Base-by-base conservation (phyloP, 2,113 vertebrate species). In the Chunga burmeisteri region DNA sequence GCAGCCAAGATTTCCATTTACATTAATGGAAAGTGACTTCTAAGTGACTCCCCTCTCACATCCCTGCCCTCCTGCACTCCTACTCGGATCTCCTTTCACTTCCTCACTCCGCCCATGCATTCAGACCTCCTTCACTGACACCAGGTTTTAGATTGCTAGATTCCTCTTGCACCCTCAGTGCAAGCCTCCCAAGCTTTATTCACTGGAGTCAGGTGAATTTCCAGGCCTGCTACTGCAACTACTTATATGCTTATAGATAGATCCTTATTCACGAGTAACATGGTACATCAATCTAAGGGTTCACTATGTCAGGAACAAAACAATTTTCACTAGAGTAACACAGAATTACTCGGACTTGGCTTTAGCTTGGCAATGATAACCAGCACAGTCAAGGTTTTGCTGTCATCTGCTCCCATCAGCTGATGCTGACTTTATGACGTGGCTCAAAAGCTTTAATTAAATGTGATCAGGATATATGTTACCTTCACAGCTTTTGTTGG, bases 171-270 rank as follows among this genome's bases (percentile, higher is more conserved):
- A 29, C 32, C 9, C 40, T 68, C 47, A 58, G 22, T 4, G 0
- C 6, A 49, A 58, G 21, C 10, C 32, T 79, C 50, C 52, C 36
- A 4, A 2, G 42, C 8, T 90, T 75, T 44, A 80, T 11, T 88
- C 26, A 29, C 11, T 7, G 30, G 12, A 32, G 14, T 5, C 40
- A 92, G 27, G 27, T 22, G 26, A 50, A 47, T 30, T 49, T 78
- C 9, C 40, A 83, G 16, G n/a, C 49, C 44, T 56, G 26, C 49
- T 65, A 49, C 62, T 47, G 21, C 50, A 91, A 16, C 13, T 50
- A 1, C 47, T 47, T 22, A 30, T 0, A 0, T 50, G 20, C 16
- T 40, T 47, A 29, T 2, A 25, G 27, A 29, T 2, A 25, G 27
- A 46, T 32, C n/a, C 50, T 63, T 16, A 38, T 14, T 46, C 72